Evolutionary conservation across 2,113 vertebrate genomes (phyloP).

Genomic region (Cebidichthys violaceus): DNA sequence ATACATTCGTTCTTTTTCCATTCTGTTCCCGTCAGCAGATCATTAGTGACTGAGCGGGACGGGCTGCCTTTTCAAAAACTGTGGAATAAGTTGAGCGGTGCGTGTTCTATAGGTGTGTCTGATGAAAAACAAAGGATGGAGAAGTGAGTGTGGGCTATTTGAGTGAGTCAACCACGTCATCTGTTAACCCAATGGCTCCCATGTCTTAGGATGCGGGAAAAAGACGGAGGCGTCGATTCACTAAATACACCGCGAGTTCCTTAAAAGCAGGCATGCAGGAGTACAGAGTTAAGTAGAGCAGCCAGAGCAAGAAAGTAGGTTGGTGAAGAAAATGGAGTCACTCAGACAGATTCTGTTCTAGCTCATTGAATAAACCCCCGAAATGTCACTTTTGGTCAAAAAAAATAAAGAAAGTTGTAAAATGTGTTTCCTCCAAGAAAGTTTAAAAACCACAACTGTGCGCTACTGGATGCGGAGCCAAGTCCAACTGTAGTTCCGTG

Average conservation of each 20-base stretch:
- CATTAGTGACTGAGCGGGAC: constrained; percentile 15
- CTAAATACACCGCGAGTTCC: neutral
- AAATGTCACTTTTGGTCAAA: constrained; percentile 3
- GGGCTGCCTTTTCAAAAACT: constrained; percentile 13
- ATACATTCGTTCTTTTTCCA: constrained; percentile 40
- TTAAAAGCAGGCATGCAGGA: neutral
- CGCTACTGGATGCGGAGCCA: neutral
- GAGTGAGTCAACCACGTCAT: constrained; percentile 17
- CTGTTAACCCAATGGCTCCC: neutral
- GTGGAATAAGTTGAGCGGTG: neutral
- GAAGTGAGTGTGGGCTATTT: constrained; percentile 8
- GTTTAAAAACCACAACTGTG: constrained; percentile 33
- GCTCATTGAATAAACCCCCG: neutral
- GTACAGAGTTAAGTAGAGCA: neutral
- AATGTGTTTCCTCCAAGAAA: constrained; percentile 19
- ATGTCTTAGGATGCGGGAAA: neutral
- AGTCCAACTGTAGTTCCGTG: constrained; percentile 32
- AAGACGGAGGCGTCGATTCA: neutral
- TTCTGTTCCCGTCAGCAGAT: constrained; percentile 49
- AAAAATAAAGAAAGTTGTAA: neutral
- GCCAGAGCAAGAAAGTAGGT: neutral
- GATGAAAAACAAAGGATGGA: constrained; percentile 11
- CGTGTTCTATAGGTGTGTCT: constrained; percentile 40
- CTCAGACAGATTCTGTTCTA: constrained; percentile 8
- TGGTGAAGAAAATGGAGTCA: neutral